Percentiles rank a stretch among this genome's conserved stretches.
These are phyloP conservation scores for Galeopterus variegatus DNA, from an alignment of 2,113 vertebrate species.

Conservation along the genomic window DNA sequence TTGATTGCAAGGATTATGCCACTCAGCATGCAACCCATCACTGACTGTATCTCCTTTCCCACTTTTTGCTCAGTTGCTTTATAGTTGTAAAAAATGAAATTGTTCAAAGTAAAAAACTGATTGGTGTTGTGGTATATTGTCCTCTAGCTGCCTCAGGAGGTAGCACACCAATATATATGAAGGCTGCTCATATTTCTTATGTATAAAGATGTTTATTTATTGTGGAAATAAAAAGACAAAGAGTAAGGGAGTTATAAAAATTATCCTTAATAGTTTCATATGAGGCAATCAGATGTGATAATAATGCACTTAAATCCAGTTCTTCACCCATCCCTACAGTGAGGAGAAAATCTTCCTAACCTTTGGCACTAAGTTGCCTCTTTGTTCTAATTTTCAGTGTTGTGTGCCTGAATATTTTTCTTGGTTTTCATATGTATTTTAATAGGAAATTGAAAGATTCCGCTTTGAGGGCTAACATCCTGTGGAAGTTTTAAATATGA, in stretches of 20 bases:
- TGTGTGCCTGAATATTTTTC: neutral
- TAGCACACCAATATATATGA: neutral
- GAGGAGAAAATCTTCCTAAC: neutral
- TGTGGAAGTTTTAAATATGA: neutral
- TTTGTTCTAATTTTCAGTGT: neutral
- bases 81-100: slow-evolving; percentile 2
- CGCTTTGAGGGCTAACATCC: neutral
- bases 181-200: neutral
- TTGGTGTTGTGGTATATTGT: neutral
- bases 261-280: neutral
- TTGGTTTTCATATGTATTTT: neutral
- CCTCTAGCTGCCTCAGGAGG: neutral
- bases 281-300: neutral
- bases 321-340: neutral
- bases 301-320: neutral
- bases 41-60: neutral
- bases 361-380: neutral
- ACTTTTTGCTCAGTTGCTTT: neutral
- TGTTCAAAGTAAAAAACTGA: neutral
- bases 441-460: neutral
- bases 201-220: neutral
- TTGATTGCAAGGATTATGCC: neutral
- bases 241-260: neutral
- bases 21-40: neutral
- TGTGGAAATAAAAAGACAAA: neutral